Conservation (phyloP, 2,113 vertebrate species). For the Hyperopisus bebe region DNA sequence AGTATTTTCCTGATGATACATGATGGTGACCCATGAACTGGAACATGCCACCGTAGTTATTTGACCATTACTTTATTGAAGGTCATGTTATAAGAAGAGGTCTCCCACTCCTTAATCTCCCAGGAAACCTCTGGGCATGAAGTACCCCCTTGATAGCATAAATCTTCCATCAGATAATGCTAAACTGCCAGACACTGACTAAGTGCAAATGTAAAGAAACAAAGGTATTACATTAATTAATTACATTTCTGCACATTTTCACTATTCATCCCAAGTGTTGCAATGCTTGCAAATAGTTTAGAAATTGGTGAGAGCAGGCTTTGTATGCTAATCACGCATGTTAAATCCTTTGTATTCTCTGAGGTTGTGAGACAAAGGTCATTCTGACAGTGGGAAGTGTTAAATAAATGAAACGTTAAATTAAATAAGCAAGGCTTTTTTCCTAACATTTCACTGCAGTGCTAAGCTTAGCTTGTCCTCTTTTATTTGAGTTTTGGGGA, state of each 20-base stretch:
- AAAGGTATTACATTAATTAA: background rate
- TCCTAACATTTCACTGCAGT: background rate
- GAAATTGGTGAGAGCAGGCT: background rate
- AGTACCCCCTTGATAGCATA: background rate
- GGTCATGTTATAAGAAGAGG: background rate
- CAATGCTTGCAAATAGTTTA: background rate
- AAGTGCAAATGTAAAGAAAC: background rate
- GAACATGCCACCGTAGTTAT: background rate
- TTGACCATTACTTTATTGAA: background rate
- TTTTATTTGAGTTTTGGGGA: conserved; percentile 1
- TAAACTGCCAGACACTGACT: background rate
- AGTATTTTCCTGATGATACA: background rate
- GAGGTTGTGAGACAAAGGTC: background rate
- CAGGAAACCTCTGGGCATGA: background rate
- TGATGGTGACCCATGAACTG: background rate
- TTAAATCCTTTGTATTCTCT: background rate
- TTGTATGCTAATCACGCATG: background rate
- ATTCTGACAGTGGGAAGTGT: background rate
- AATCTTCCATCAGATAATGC: background rate
- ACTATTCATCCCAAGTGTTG: background rate
- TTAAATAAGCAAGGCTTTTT: background rate
- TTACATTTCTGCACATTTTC: background rate
- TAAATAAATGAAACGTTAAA: background rate
- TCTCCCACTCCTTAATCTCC: background rate
- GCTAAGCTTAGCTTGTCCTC: background rate